Evolutionary conservation across 2,888 invertebrate genomes (phyloP), one percentile per base, ranked within the genome.

Genomic region (Chalcosyrphus nemorum): DNA sequence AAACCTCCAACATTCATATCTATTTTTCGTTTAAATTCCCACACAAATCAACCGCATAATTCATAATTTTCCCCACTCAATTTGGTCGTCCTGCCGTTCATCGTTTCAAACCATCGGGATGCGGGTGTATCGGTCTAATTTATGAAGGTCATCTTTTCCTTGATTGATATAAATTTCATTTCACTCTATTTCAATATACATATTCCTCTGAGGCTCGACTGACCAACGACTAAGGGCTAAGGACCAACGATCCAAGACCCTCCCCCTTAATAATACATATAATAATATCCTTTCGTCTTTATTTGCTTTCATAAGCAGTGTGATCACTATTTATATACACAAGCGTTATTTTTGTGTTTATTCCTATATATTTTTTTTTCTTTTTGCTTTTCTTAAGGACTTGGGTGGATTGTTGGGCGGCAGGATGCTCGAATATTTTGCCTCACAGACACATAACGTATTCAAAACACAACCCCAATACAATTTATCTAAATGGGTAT

Each of bases 381-480:
- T 29, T 29, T 4, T 29, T 29, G 5, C 29, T 29, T n/a, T n/a
- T n/a, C 24, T 45, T n/a, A 21, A 2, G 2, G 52, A 38, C n/a
- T 4, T 24, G 1, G 59, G 27, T 41, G 50, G 13, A 35, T 11
- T 24, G 47, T 78, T 27, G 74, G n/a, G n/a, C n/a, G n/a, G 45
- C 38, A 50, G 32, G 32, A 45, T n/a, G n/a, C 50, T 54, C n/a
- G 45, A 2, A 61, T 56, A 68, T 81, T 80, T 66, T 52, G 61
- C 54, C 29, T 72, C 82, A 76, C 57, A 78, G 56, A 57, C 70
- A 54, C 65, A 84, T 84, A 84, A 84, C 74, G 74, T 80, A 84
- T 84, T 84, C 84, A 84, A 84, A 84, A 84, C 84, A 75, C 75
- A 84, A 84, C 74, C 84, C 84, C 68, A 84, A 84, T 84, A 84